Evolutionary conservation across 2,113 vertebrate species (phyloP), one percentile per base, ranked within the genome.

Genomic region (Hypomesus transpacificus): DNA sequence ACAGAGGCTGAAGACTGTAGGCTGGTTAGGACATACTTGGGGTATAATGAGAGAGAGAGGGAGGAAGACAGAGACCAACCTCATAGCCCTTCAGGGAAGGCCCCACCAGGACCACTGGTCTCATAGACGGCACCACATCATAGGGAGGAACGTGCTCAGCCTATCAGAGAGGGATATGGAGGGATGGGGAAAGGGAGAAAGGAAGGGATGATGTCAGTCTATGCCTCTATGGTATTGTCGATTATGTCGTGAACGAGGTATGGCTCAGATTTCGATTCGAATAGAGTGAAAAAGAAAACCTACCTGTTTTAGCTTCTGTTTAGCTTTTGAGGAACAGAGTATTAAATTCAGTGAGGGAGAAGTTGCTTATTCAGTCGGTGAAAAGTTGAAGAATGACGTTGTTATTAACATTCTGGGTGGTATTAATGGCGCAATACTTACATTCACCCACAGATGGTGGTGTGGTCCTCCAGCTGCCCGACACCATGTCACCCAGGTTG

Each of bases 231-330:
- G 18, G 3, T 66, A 26, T 59, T 50, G 16, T 24, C 59, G 6
- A 16, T 7, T 20, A 62, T 60, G 18, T 7, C 26, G 3, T 20
- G 57, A 65, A 64, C 26, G 21, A 68, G 17, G 56, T 22, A 14
- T 5, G 7, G n/a, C 26, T 69, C 11, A 59, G 20, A 13, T 13
- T 59, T n/a, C 62, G 13, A 62, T 28, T 26, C 5, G 4, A 51
- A 59, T 58, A 18, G 52, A 16, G 5, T 8, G 28, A 34, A 67
- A 34, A 28, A 71, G 22, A 54, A 21, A 54, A 84, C 95, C 87
- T 91, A 98, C 96, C 95, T 96, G 96, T 84, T 98, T 98, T 91
- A 96, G 95, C 94, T 96, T 97, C 95, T 95, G 95, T 92, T 98
- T 98, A 86, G 95, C 95, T 98, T 96, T 93, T 90, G 70, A 88